Percentiles rank a stretch among this genome's conserved stretches.
Evolutionary conservation across 2,797 vertebrate species (phyloP).

Genomic region (Myotis vivesi): DNA sequence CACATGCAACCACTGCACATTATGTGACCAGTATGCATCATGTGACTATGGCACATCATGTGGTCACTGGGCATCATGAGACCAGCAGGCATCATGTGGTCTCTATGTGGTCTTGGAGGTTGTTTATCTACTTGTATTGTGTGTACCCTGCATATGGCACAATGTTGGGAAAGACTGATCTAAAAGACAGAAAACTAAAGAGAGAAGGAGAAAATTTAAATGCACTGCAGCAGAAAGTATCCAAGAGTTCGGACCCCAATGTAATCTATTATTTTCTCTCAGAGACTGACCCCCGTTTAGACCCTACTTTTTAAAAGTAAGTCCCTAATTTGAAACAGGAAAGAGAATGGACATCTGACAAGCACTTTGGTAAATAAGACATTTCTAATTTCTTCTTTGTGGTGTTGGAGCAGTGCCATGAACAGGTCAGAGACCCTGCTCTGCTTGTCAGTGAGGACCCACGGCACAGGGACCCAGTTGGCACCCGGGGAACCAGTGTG

Average conservation of each 20-base stretch:
- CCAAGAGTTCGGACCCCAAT: fast-evolving
- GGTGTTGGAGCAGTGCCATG: not conserved
- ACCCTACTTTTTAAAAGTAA: not conserved
- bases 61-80: not conserved
- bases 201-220: no score
- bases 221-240: no score
- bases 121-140: no score
- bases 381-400: not conserved
- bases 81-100: not conserved
- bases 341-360: not conserved
- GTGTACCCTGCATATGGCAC: not conserved
- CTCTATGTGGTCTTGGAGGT: not conserved
- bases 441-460: no score
- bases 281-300: not conserved
- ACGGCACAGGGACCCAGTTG: fast-evolving
- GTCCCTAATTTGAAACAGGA: not conserved
- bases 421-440: fast-evolving
- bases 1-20: not conserved
- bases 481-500: not conserved
- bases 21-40: fast-evolving
- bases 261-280: not conserved
- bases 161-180: not conserved
- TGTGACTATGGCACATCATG: fast-evolving
- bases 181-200: not conserved
- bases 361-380: not conserved